Conservation (phyloP, 2,113 vertebrate genomes). For the Panthera tigris region DNA sequence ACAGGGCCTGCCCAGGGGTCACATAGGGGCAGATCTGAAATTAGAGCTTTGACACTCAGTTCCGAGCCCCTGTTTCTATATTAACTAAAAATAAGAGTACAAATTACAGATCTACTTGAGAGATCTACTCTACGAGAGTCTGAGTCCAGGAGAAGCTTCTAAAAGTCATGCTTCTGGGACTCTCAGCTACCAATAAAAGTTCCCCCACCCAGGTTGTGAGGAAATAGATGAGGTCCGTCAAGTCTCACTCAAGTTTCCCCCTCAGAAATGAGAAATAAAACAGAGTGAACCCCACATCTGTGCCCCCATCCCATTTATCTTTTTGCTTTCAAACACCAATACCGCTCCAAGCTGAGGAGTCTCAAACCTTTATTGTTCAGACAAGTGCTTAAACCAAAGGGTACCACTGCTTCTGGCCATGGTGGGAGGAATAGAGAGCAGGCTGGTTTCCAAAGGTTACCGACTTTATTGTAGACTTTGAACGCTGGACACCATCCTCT, state of each 20-base stretch:
- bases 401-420: background rate
- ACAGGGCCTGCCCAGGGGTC: background rate
- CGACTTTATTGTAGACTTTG: background rate
- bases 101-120: background rate
- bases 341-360: background rate
- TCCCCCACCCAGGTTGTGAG: background rate
- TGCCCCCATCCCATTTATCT: background rate
- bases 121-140: background rate
- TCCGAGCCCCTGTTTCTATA: background rate
- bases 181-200: background rate
- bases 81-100: background rate
- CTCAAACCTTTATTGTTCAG: background rate
- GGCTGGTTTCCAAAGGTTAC: background rate
- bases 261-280: conserved; percentile 11
- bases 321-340: background rate
- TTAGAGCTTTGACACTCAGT: background rate
- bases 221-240: background rate
- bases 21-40: background rate
- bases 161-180: background rate
- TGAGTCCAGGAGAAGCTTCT: background rate
- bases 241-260: background rate
- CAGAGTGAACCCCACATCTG: background rate
- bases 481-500: background rate
- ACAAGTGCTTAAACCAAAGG: background rate
- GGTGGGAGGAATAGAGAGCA: background rate